A percentile compares a stretch with the other conserved stretches of the same genome.
phyloP scores from a whole-genome alignment of 2,113 vertebrate genomes.

The Oplegnathus fasciatus region DNA sequence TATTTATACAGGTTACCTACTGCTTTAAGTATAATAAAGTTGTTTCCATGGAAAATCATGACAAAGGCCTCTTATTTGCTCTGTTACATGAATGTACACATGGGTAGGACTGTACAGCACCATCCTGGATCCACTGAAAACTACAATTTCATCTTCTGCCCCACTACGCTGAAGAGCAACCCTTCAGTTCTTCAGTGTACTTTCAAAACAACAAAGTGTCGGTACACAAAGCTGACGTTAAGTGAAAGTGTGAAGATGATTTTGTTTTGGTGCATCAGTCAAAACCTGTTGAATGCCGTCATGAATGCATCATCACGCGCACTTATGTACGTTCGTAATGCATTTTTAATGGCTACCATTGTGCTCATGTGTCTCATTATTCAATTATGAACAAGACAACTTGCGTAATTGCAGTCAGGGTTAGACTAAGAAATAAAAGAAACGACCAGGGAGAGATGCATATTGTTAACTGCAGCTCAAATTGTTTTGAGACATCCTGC shows the following conservation, averaged over 20 bases:
- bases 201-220: not conserved
- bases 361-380: not conserved
- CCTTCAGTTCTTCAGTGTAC: not conserved
- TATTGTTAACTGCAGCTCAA: not conserved
- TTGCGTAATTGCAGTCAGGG: not conserved
- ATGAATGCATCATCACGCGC: not conserved
- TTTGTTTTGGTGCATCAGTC: not conserved
- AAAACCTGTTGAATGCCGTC: not conserved
- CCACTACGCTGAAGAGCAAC: not conserved
- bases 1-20: too few relatives aligned
- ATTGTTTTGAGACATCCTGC: conserved; percentile 39
- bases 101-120: not conserved
- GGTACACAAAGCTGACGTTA: not conserved
- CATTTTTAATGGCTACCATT: not conserved
- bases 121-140: not conserved
- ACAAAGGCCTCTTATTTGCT: not conserved
- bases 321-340: not conserved
- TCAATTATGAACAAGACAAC: not conserved
- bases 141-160: not conserved
- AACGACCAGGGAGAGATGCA: not conserved
- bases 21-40: not conserved
- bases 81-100: too few relatives aligned
- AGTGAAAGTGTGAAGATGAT: not conserved
- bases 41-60: not conserved
- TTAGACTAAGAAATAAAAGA: not conserved